Percentiles rank a stretch among this genome's conserved stretches.
Evolutionary conservation across 2,888 invertebrate genomes (phyloP).

Genomic region (Dorcus parallelipipedus): DNA sequence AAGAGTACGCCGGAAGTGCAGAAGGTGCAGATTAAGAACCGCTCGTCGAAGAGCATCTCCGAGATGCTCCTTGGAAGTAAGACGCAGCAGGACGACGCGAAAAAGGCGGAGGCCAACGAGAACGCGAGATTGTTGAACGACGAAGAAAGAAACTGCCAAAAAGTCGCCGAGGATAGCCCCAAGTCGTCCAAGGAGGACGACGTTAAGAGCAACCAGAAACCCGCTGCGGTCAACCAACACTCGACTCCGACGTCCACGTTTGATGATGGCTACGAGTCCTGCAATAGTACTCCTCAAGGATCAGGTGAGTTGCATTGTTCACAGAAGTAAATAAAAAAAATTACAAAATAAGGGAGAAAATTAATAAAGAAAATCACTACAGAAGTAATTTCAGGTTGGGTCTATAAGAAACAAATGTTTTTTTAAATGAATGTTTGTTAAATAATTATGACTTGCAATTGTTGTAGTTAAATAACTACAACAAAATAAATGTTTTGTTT

Average conservation of each 20-base stretch:
- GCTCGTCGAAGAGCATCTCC: conserved; percentile 23
- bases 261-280: conserved; percentile 66
- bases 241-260: conserved; percentile 49
- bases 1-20: conserved; percentile 39
- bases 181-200: conserved; percentile 21
- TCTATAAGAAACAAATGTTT: no score
- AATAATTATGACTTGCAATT: no score
- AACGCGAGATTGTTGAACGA: conserved; percentile 23
- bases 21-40: conserved; percentile 32
- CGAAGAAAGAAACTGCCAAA: conserved; percentile 21
- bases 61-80: conserved; percentile 9
- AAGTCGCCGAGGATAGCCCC: conserved; percentile 16
- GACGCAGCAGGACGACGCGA: conserved; percentile 4
- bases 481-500: no score
- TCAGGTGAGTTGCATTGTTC: conserved; percentile 49
- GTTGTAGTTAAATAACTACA: no score
- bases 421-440: no score
- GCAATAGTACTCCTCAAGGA: conserved; percentile 63
- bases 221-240: conserved; percentile 20
- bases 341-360: no score
- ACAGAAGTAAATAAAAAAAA: no score
- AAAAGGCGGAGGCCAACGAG: conserved; percentile 19
- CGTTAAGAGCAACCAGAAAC: conserved; percentile 19
- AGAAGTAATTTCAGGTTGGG: no score
- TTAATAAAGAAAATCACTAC: no score